Base-by-base conservation (phyloP, 2,888 invertebrate genomes). In the Dioctria rufipes region DNA sequence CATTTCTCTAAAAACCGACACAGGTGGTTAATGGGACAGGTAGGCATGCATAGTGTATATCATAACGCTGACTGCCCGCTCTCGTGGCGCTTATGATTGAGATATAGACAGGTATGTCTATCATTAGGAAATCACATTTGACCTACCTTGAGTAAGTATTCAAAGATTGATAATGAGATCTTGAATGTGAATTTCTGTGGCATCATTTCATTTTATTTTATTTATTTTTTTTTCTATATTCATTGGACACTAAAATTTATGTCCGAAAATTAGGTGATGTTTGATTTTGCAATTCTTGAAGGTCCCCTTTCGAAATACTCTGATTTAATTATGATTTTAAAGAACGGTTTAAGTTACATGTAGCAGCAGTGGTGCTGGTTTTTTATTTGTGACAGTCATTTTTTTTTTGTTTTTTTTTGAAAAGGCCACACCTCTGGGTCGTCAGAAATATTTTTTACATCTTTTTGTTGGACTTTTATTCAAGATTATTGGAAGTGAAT, bases 231-330 rank as follows among this genome's bases (percentile, higher is more conserved):
- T 25, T 25, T 46, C 2, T 46, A 46, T 2, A 6, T 46, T 8
- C 46, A 46, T 46, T 46, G 46, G 46, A 46, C 46, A 46, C 5
- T 25, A 46, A 46, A 46, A 46, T 58, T 58, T 11, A 58, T 58
- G 8, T 11, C 71, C 40, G 25, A 25, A 25, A 71, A 71, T 54
- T 54, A 54, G 40, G 54, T 54, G 51, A 71, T 25, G 37, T 25
- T 54, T 71, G 49, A 51, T 71, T 71, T 71, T 71, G 71, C 71
- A 71, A 54, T 71, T 71, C 71, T 54, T 9, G 71, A 71, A 71
- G 71, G 71, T 71, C 40, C 39, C 8, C 11, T 71, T 42, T 71
- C 40, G 71, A 71, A 71, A 71, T 51, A 49, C 37, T 25, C 25
- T 11, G 71, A 51, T 71, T 71, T 71, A 71, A 71, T 71, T 71